Base-by-base conservation (phyloP, 2,113 vertebrate species). In the Leptobrachium leishanense region DNA sequence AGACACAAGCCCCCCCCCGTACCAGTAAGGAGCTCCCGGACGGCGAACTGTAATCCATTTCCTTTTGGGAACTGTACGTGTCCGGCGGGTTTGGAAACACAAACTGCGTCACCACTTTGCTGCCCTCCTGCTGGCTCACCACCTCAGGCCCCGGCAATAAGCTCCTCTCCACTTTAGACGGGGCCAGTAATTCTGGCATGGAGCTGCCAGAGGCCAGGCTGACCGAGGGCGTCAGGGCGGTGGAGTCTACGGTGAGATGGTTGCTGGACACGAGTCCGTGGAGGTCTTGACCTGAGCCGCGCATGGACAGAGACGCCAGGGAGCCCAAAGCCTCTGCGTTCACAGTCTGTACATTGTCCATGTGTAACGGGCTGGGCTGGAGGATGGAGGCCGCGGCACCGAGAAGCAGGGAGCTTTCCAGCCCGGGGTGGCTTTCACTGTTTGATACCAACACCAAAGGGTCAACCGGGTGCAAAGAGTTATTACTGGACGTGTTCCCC, bases 301-400 rank as follows among this genome's bases (percentile, higher is more conserved):
- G 94, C 87, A 95, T 82, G 0, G 93, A 89, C 50, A 98, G 87
- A 8, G 95, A 92, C 0, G 94, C 90, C 5, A 98, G 84, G 0
- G 94, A 93, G 13, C 95, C 95, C 57, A 98, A 85, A 0, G 95
- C 91, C 85, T 96, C 95, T 0, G 96, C 88, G 2, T 90, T 95
- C n/a, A 95, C 91, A 0, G 94, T 92, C 86, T 95, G 96, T 71
- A 95, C 91, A 1, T 97, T 94, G 13, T 98, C 96, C 82, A 95
- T 67, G 68, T 93, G 89, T 76, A 97, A 91, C 80, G 91, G 90
- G 78, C 92, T 92, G 81, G 95, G 95, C 75, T 94, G 95, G 15
- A 98, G 87, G 67, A 96, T 94, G 0, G 94, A 86, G 43, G 91
- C 54, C 1, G 86, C n/a, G 2, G 85, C 86, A 57, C 91, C 90